These are phyloP conservation scores for Heterohyrax brucei DNA, from an alignment of 2,797 vertebrate genomes.

Conservation along the genomic window DNA sequence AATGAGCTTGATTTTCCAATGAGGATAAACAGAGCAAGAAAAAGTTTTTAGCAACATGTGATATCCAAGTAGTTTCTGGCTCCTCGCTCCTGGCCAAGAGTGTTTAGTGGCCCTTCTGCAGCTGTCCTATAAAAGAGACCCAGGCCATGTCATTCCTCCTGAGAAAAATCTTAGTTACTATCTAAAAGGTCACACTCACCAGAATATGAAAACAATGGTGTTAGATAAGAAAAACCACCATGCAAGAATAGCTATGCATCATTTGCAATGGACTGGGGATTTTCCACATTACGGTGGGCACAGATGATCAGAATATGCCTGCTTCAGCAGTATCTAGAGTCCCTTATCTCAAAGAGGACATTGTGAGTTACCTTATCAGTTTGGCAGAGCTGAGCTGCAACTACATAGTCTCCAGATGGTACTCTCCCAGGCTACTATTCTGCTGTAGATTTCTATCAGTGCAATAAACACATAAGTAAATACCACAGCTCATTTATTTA, in stretches of 20 bases:
- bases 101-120: not conserved
- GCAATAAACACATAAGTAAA: not conserved
- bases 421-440: not conserved
- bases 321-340: not conserved
- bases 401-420: not conserved
- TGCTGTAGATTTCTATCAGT: not conserved
- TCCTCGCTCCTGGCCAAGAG: not conserved
- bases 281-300: not conserved
- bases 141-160: not conserved
- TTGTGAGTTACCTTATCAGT: not conserved
- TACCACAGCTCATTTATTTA: not conserved
- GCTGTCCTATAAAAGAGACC: not conserved
- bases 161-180: not conserved
- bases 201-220: not conserved
- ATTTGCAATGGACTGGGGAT: no score
- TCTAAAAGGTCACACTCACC: not conserved
- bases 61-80: not conserved
- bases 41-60: not conserved
- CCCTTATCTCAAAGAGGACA: not conserved
- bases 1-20: not conserved
- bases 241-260: no score
- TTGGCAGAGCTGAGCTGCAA: rapidly evolving
- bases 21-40: not conserved
- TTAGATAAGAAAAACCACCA: not conserved
- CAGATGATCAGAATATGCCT: not conserved